Percentiles rank a stretch among this genome's conserved stretches.
These are phyloP conservation scores for Gryon sp. DNA, from an alignment of 1,140 invertebrate genomes.

Conservation along the genomic window DNA sequence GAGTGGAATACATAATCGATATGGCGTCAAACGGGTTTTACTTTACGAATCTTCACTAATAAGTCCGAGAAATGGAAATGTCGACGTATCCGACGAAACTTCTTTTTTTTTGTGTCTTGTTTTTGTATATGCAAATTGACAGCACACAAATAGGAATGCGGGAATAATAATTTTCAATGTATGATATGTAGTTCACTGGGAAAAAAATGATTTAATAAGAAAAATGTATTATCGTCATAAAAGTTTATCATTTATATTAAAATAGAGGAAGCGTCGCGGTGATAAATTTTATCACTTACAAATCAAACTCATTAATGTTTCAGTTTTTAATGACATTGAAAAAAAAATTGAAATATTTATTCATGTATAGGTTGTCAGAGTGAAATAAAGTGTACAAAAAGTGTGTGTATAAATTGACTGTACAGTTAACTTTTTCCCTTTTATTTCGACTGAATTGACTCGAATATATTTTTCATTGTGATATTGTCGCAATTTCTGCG, in stretches of 20 bases:
- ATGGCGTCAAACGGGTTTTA: conserved; percentile 46
- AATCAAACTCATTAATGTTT: conserved; percentile 7
- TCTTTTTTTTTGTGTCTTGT: no score
- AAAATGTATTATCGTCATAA: conserved; percentile 20
- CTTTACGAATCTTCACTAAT: conserved; percentile 49
- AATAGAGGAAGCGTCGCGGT: neutral
- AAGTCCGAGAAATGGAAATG: conserved; percentile 44
- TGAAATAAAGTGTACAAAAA: no score
- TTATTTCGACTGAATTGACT: conserved; percentile 1
- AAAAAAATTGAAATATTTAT: no score
- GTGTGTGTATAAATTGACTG: neutral
- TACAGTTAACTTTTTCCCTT: neutral
- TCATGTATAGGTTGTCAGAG: no score
- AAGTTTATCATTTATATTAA: conserved; percentile 16
- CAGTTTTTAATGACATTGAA: neutral
- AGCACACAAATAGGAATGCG: conserved; percentile 26
- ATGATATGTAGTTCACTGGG: conserved; percentile 18
- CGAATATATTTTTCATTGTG: conserved; percentile 9
- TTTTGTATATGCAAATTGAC: conserved; percentile 52
- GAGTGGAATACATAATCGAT: conserved; percentile 40
- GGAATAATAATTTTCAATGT: conserved; percentile 25
- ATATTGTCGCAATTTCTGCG: conserved; percentile 68
- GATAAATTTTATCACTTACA: conserved; percentile 23
- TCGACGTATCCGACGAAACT: conserved; percentile 10
- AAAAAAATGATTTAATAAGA: conserved; percentile 7